Percentiles rank a stretch among this genome's conserved stretches.
phyloP scores from a whole-genome alignment of 2,113 vertebrate genomes.

The Oryzias celebensis region DNA sequence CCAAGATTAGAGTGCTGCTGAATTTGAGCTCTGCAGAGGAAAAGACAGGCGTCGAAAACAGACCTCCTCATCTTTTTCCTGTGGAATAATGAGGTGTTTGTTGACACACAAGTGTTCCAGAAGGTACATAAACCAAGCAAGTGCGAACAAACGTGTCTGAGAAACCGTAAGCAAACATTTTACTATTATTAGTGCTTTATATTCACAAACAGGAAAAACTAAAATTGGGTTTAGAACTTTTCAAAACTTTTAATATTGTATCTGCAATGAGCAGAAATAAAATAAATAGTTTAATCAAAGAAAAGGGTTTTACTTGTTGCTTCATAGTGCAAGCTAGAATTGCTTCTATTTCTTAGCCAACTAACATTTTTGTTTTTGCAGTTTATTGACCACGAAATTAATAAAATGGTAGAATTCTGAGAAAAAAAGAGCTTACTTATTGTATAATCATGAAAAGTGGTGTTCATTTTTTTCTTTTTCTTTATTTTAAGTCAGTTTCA shows the following conservation, averaged over 20 bases:
- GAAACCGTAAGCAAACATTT: slow-evolving; percentile 10
- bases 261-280: background rate
- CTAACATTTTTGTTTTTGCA: background rate
- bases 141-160: slow-evolving; percentile 16
- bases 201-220: background rate
- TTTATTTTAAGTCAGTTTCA: too few relatives aligned
- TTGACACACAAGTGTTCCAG: slow-evolving; percentile 22
- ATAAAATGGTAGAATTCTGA: background rate
- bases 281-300: slow-evolving; percentile 2
- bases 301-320: background rate
- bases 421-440: background rate
- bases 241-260: slow-evolving; percentile 13
- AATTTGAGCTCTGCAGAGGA: slow-evolving; percentile 17
- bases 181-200: slow-evolving; percentile 1
- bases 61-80: slow-evolving; percentile 2
- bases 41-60: slow-evolving; percentile 19
- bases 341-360: background rate
- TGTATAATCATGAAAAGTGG: background rate
- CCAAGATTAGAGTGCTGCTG: slow-evolving; percentile 12
- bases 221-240: background rate
- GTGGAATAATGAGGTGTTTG: slow-evolving; percentile 33
- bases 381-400: slow-evolving; percentile 5
- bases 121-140: slow-evolving; percentile 25
- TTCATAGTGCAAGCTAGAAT: too few relatives aligned
- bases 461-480: too few relatives aligned